Evolutionary conservation across 2,888 invertebrate species (phyloP), one percentile per base, ranked within the genome.

Genomic region (Cerceris rybyensis): DNA sequence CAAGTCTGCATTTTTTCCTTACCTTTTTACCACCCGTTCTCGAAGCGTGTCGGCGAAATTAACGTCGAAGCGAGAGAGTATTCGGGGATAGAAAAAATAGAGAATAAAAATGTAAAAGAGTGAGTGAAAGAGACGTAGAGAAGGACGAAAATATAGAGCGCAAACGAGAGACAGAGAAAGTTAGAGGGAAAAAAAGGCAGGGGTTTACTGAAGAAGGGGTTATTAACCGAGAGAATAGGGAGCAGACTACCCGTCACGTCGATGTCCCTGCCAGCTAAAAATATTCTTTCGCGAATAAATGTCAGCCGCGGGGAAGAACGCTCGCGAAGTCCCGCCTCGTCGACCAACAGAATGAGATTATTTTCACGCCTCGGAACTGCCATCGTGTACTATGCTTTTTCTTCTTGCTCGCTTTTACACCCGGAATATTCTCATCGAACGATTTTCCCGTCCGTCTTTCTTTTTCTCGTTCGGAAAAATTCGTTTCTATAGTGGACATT

Each of bases 221-320:
- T 84, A 82, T 84, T 84, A 85, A 80, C 83, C 82, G 73, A 43
- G 16, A 57, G 70, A 84, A 84, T 42, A 67, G 75, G 69, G 80
- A 59, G 69, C 59, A 55, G 74, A 63, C 82, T 79, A 50, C 57
- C 67, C 54, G 66, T 75, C 73, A 69, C n/a, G 17, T 4, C 7
- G 52, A 9, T 57, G 63, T 73, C 71, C 28, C 69, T 61, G 73
- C 59, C 59, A n/a, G 80, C 80, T 84, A 85, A 84, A 85, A 84
- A 84, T 84, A 85, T 85, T 85, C 78, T 66, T 70, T 67, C 61
- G 50, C 65, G 74, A 78, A 80, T 82, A 82, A 80, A 75, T 69
- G 84, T 81, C 76, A 57, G 41, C 41, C 59, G 68, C 28, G 46
- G 43, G 52, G 69, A 28, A 13, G 75, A 57, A 59, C 50, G 60